phyloP scores from a whole-genome alignment of 2,113 vertebrate species.

The Scomber scombrus region DNA sequence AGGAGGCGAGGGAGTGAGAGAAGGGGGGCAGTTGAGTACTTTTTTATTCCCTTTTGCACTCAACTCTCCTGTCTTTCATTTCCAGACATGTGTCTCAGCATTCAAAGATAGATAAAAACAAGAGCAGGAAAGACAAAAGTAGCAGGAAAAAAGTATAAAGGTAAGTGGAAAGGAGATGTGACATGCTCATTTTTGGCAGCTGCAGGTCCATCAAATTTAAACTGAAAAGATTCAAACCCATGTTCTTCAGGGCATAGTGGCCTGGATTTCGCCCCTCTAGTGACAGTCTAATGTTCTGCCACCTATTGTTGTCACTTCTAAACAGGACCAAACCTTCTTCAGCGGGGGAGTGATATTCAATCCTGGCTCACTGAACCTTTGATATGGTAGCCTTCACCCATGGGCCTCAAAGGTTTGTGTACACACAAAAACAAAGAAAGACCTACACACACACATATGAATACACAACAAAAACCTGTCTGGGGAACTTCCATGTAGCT shows the following conservation, averaged over 20 bases:
- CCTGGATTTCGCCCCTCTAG: constrained; percentile 79
- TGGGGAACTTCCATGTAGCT: constrained; percentile 71
- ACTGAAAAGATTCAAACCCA: constrained; percentile 60
- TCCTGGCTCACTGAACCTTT: constrained; percentile 81
- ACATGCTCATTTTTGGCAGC: constrained; percentile 40
- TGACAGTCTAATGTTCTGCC: constrained; percentile 75
- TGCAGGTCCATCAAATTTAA: constrained; percentile 62
- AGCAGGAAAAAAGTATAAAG: neutral
- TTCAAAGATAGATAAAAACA: constrained; percentile 55
- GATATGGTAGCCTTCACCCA: constrained; percentile 82
- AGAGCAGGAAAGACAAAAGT: constrained; percentile 32
- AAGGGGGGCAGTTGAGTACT: constrained; percentile 45
- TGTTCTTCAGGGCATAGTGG: constrained; percentile 63
- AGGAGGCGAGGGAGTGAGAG: constrained; percentile 37
- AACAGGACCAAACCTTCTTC: constrained; percentile 74
- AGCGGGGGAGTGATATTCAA: constrained; percentile 79
- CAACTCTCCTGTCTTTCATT: constrained; percentile 67
- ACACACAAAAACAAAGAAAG: constrained; percentile 56
- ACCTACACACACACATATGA: constrained; percentile 31
- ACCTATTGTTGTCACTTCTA: constrained; percentile 82
- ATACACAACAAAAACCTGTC: constrained; percentile 74
- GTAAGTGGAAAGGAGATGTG: neutral
- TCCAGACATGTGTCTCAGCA: constrained; percentile 56
- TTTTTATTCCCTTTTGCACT: constrained; percentile 68
- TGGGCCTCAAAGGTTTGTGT: constrained; percentile 71